Conservation (phyloP, 2,113 vertebrate genomes). For the Redunca redunca region DNA sequence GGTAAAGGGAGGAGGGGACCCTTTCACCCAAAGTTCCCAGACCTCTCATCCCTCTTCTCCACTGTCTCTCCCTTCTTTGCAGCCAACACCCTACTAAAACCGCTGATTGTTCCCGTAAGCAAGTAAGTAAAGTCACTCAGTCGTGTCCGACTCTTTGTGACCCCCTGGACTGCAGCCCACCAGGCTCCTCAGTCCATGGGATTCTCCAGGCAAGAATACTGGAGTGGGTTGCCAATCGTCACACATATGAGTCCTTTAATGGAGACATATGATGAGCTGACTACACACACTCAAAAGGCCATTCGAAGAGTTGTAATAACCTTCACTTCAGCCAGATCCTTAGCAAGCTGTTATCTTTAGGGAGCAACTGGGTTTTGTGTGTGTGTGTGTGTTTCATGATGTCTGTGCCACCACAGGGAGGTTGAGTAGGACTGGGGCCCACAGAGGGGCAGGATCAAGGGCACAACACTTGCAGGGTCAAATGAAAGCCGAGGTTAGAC, state of each 20-base stretch:
- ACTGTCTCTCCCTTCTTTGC: background rate
- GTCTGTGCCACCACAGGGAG: accelerated
- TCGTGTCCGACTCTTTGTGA: too few relatives aligned
- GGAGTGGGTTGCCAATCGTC: too few relatives aligned
- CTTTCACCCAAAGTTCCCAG: too few relatives aligned
- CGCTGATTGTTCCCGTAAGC: accelerated
- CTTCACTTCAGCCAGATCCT: background rate
- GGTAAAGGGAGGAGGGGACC: background rate
- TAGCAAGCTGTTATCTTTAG: background rate
- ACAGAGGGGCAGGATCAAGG: background rate
- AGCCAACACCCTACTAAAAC: background rate
- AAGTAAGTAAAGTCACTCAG: too few relatives aligned
- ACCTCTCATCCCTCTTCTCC: background rate
- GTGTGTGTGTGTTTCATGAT: too few relatives aligned
- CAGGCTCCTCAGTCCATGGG: too few relatives aligned
- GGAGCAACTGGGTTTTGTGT: too few relatives aligned
- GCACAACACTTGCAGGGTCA: background rate
- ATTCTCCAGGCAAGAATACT: too few relatives aligned
- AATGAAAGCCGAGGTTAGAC: too few relatives aligned
- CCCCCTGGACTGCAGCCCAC: too few relatives aligned
- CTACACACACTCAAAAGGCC: background rate
- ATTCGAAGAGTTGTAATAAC: accelerated
- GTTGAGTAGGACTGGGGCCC: background rate
- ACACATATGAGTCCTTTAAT: accelerated
- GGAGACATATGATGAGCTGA: accelerated